Percentiles rank a stretch among this genome's conserved stretches.
Evolutionary conservation across 2,797 vertebrate genomes (phyloP).

Genomic region (Oreochromis mossambicus): DNA sequence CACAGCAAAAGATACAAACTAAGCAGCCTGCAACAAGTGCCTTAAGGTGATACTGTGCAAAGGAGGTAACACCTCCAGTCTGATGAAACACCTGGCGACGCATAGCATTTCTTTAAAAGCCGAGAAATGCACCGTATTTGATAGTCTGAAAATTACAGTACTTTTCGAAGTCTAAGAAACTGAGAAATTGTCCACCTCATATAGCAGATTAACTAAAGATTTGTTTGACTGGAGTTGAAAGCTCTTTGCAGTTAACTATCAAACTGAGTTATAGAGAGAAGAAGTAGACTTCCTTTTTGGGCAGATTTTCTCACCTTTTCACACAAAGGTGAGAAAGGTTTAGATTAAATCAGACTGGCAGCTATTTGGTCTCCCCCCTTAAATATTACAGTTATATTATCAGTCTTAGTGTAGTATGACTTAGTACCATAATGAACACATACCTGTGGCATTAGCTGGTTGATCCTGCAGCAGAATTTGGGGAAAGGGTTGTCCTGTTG

Average conservation of each 20-base stretch:
- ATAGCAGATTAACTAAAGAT: neutral
- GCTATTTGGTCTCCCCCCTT: neutral
- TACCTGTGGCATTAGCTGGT: neutral
- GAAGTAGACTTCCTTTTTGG: neutral
- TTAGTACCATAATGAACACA: neutral
- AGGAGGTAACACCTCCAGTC: too few species aligned
- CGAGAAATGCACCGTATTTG: too few species aligned
- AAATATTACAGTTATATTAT: neutral
- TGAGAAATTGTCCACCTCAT: neutral
- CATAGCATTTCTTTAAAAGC: too few species aligned
- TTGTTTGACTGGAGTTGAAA: neutral
- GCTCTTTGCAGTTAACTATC: neutral
- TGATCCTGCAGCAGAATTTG: neutral
- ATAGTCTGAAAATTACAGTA: too few species aligned
- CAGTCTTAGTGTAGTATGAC: neutral
- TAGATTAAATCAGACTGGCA: neutral
- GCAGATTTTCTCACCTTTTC: neutral
- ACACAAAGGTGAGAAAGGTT: neutral
- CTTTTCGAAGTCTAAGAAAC: neutral
- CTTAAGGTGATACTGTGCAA: too few species aligned
- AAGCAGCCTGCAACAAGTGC: too few species aligned
- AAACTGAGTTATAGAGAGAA: too few species aligned
- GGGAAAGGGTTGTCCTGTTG: neutral
- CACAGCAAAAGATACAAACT: too few species aligned
- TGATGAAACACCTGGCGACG: too few species aligned